Base-by-base conservation (phyloP, 2,888 invertebrate genomes). In the Tillus elongatus region DNA sequence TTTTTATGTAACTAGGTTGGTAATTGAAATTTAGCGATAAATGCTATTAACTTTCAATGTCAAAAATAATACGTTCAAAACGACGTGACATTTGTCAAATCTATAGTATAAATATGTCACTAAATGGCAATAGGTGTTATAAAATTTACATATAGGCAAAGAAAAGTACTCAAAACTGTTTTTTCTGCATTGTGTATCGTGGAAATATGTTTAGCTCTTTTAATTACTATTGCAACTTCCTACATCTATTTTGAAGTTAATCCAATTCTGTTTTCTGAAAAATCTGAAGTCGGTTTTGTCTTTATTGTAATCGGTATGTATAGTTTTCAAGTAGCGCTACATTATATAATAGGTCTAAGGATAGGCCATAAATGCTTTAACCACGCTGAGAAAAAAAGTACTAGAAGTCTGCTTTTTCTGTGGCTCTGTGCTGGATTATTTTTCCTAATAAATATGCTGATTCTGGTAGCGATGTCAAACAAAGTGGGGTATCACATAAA, bases 301-400 rank as follows among this genome's bases (percentile, higher is more conserved):
- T 66, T 64, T 47, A 52, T 54, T 2, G 60, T 63, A 12, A 61
- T 58, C 30, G 60, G 53, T 15, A 53, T 66, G 38, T 64, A 56
- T 41, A 64, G 65, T 2, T 53, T 56, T 4, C 60, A 65, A 30
- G 51, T 64, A 4, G 53, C 62, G 11, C 46, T 63, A 14, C 58
- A 62, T 41, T 63, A 60, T 49, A 41, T 63, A 30, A 48, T 60
- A 33, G 66, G 65, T 4, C 49, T 66, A 4, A 60, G 60, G 48
- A 56, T 67, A 33, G 52, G 60, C 35, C 45, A 54, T n/a, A 63
- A 61, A 47, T 65, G 64, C 44, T 51, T 60, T 33, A 46, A 47
- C 13, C 57, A 62, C 47, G 56, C 64, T 2, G 57, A 61, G 40
- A 65, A 65, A 44, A 62, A 63, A 49, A 66, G 65, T 43, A 65